A percentile compares a stretch with the other conserved stretches of the same genome.
Evolutionary conservation across 1,140 invertebrate species (phyloP).

Genomic region (Portunus trituberculatus): DNA sequence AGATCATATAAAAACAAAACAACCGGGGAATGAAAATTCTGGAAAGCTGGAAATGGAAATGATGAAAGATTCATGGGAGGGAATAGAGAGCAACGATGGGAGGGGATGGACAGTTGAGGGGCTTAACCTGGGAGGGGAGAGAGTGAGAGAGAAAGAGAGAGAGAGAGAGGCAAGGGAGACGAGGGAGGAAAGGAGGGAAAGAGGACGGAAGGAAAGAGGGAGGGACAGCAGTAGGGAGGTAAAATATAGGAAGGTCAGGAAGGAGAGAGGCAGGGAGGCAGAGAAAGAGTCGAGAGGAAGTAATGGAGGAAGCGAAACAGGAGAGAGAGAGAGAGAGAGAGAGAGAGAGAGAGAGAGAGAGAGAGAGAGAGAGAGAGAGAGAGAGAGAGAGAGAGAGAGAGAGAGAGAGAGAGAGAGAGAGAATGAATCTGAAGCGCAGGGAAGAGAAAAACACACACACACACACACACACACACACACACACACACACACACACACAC

Average conservation of each 20-base stretch:
- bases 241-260: background rate
- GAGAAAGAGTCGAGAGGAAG: background rate
- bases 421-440: background rate
- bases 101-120: conserved; percentile 20
- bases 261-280: conserved; percentile 29
- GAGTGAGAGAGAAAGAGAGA: background rate
- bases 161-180: background rate
- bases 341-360: conserved; percentile 46
- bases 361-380: conserved; percentile 5
- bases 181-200: background rate
- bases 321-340: background rate
- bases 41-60: conserved; percentile 69
- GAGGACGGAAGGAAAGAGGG: background rate
- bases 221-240: background rate
- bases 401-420: conserved; percentile 42
- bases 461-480: background rate
- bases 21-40: conserved; percentile 50
- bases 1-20: conserved; percentile 54
- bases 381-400: conserved; percentile 14
- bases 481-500: background rate
- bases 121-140: background rate
- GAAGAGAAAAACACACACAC: background rate
- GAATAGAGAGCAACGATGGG: conserved; percentile 36
- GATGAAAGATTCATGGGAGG: conserved; percentile 64
- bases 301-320: conserved; percentile 10